Conservation (phyloP, 2,797 vertebrate species). For the Merluccius polli region DNA sequence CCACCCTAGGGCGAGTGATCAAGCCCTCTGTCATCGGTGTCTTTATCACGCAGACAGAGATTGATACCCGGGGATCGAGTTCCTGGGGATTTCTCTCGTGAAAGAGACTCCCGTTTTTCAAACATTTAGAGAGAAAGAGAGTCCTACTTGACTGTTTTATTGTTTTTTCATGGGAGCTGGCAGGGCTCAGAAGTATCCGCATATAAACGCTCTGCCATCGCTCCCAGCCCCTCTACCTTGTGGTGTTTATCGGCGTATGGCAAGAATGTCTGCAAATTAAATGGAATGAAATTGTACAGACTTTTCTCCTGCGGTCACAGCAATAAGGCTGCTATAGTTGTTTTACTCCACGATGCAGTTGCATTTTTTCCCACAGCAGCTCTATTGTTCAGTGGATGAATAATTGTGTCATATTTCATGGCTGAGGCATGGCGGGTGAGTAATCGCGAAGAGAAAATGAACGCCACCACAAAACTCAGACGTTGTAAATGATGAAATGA, state of each 20-base stretch:
- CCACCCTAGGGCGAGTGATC: slow-evolving; percentile 66
- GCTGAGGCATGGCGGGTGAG: slow-evolving; percentile 32
- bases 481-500: too few relatives aligned
- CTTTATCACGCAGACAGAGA: slow-evolving; percentile 72
- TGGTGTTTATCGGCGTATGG: slow-evolving; percentile 37
- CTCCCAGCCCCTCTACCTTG: slow-evolving; percentile 41
- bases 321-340: slow-evolving; percentile 32
- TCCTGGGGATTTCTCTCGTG: slow-evolving; percentile 54
- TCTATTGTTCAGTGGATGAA: slow-evolving; percentile 39
- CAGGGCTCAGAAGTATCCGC: slow-evolving; percentile 28
- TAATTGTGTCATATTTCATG: slow-evolving; percentile 37
- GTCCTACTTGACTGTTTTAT: slow-evolving; percentile 47
- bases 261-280: slow-evolving; percentile 37
- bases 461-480: too few relatives aligned
- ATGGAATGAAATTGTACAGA: slow-evolving; percentile 42
- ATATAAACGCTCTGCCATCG: slow-evolving; percentile 45
- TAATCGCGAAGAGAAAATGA: background rate
- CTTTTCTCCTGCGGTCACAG: slow-evolving; percentile 19
- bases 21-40: slow-evolving; percentile 70
- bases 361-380: slow-evolving; percentile 34
- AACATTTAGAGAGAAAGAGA: slow-evolving; percentile 47
- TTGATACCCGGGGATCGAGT: slow-evolving; percentile 67
- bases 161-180: slow-evolving; percentile 59
- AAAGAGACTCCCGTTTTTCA: slow-evolving; percentile 57
- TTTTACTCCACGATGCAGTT: slow-evolving; percentile 36